These are phyloP conservation scores for Galaxea fascicularis DNA, from an alignment of 92 coral and sea anemone species.

Conservation along the genomic window DNA sequence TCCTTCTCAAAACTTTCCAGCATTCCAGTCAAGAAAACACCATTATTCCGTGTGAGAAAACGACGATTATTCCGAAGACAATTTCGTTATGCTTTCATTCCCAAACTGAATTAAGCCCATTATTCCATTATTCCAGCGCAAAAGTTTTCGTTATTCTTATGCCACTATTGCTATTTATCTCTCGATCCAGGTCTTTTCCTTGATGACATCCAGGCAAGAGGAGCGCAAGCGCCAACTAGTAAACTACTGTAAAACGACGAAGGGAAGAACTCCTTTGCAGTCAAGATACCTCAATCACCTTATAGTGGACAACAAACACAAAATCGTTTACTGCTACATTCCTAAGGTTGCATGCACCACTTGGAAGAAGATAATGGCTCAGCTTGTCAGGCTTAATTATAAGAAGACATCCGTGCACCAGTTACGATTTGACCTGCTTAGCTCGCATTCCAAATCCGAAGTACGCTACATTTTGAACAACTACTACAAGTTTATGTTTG, in stretches of 20 bases:
- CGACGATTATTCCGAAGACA: no score
- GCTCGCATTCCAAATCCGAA: constrained; percentile 20
- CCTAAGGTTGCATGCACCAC: constrained; percentile 53
- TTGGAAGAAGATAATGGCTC: constrained; percentile 40
- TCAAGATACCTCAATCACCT: constrained; percentile 23
- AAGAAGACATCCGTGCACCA: constrained; percentile 25
- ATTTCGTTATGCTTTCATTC: no score
- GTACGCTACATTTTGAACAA: constrained; percentile 17
- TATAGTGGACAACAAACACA: constrained; percentile 53
- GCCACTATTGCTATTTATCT: background rate
- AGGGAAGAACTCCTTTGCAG: background rate
- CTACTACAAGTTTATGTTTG: constrained; percentile 54
- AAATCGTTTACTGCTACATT: constrained; percentile 44
- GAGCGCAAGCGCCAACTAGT: constrained; percentile 15
- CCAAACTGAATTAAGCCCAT: no score
- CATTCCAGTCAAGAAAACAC: no score
- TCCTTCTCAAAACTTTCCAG: no score
- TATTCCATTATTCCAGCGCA: no score
- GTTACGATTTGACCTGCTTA: constrained; percentile 2
- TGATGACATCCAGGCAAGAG: constrained; percentile 28
- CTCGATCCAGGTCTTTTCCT: background rate
- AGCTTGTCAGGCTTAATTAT: background rate
- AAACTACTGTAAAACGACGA: constrained; percentile 17
- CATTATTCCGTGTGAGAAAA: no score
- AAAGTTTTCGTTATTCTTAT: no score